A percentile compares a stretch with the other conserved stretches of the same genome.
phyloP scores from a whole-genome alignment of 2,113 vertebrate genomes.

The Calypte anna region DNA sequence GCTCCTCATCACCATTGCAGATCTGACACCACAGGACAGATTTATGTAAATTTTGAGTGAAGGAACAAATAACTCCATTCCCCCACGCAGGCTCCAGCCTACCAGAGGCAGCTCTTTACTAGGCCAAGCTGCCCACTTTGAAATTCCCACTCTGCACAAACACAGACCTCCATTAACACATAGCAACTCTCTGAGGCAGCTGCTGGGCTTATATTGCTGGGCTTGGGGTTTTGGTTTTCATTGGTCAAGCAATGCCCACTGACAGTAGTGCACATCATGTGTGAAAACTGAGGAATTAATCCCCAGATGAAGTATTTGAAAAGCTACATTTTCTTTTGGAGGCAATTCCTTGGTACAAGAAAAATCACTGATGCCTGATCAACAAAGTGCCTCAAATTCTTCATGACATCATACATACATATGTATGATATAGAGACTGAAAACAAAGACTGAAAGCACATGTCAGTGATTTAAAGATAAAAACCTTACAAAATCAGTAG shows the following conservation, averaged over 20 bases:
- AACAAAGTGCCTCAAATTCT: background rate
- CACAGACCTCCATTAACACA: background rate
- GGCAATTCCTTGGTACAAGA: background rate
- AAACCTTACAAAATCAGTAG: background rate
- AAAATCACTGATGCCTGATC: background rate
- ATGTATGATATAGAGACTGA: background rate
- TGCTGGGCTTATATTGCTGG: background rate
- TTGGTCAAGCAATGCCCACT: constrained; percentile 2
- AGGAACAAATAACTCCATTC: background rate
- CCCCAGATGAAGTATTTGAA: constrained; percentile 9
- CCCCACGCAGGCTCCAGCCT: background rate
- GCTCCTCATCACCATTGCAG: background rate
- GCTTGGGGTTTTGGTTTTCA: background rate
- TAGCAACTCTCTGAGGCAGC: background rate
- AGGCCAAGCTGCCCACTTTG: background rate
- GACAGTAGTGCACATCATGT: constrained; percentile 1
- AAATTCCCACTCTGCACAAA: background rate
- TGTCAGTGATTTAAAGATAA: background rate
- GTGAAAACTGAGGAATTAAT: constrained; percentile 18
- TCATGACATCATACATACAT: background rate
- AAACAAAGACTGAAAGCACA: background rate
- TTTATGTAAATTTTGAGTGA: background rate
- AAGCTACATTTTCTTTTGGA: background rate
- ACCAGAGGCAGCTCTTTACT: background rate
- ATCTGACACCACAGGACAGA: background rate